Conservation (phyloP, 2,797 vertebrate species). For the Platalea minor region DNA sequence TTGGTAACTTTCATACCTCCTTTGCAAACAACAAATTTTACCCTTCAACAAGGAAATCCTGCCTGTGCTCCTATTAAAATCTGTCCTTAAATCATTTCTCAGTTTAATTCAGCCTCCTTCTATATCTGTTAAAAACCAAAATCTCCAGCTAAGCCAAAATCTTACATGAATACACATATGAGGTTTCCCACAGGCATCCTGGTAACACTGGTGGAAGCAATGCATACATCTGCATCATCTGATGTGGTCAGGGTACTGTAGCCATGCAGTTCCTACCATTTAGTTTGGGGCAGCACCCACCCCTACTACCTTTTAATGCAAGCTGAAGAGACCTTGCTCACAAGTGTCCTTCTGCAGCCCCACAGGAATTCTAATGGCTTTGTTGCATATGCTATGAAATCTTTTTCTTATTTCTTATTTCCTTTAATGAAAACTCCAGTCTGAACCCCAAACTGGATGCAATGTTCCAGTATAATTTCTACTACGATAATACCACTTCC, state of each 20-base stretch:
- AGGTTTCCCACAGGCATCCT: not conserved
- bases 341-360: not conserved
- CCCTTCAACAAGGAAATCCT: not conserved
- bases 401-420: not conserved
- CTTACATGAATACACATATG: rapidly evolving
- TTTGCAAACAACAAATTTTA: not conserved
- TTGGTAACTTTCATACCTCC: not conserved
- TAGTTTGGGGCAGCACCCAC: not conserved
- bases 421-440: not conserved
- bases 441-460: not conserved
- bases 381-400: not conserved
- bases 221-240: not conserved
- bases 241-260: not conserved
- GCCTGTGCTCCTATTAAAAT: not conserved
- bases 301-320: not conserved
- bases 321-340: not conserved
- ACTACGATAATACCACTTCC: not conserved
- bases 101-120: not conserved
- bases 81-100: not conserved
- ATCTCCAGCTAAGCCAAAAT: not conserved
- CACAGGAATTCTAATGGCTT: not conserved
- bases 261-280: not conserved
- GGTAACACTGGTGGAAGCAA: not conserved
- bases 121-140: not conserved
- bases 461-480: not conserved